Conservation (phyloP, 1,140 invertebrate genomes). For the Reticulitermes speratus region DNA sequence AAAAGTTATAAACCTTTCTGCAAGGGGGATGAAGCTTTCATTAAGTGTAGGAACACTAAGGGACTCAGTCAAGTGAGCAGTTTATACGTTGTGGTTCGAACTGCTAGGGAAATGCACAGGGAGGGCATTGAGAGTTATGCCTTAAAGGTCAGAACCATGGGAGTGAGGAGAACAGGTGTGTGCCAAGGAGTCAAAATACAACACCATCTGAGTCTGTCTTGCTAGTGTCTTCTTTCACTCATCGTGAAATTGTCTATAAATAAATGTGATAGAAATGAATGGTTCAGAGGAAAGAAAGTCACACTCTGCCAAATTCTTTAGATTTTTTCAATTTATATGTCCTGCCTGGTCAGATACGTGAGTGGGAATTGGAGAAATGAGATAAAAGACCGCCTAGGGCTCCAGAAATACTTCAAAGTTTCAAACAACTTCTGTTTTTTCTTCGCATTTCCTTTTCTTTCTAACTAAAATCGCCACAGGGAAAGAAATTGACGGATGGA, state of each 20-base stretch:
- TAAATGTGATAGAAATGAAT: not conserved
- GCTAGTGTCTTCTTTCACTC: not conserved
- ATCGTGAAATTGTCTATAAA: not conserved
- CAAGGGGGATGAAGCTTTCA: not conserved
- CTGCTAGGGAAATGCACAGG: not conserved
- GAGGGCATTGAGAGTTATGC: not conserved
- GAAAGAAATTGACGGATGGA: not conserved
- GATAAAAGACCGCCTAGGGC: not conserved
- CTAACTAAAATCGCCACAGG: not conserved
- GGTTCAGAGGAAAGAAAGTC: not conserved
- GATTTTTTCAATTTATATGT: conserved; percentile 6
- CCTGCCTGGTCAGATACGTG: not conserved
- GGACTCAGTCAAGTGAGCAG: not conserved
- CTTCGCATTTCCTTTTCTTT: not conserved
- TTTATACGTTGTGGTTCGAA: not conserved
- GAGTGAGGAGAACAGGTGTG: not conserved
- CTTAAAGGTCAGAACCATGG: not conserved
- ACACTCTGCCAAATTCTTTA: not conserved
- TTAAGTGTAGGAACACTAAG: not conserved
- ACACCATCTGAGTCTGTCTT: not conserved
- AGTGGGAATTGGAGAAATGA: not conserved
- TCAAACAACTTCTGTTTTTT: not conserved
- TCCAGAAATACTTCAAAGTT: not conserved
- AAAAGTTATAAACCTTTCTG: not conserved
- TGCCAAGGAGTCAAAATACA: not conserved